Percentiles rank a stretch among this genome's conserved stretches.
Conservation (phyloP, 2,113 vertebrate species). For the Neolamprologus sp. region DNA sequence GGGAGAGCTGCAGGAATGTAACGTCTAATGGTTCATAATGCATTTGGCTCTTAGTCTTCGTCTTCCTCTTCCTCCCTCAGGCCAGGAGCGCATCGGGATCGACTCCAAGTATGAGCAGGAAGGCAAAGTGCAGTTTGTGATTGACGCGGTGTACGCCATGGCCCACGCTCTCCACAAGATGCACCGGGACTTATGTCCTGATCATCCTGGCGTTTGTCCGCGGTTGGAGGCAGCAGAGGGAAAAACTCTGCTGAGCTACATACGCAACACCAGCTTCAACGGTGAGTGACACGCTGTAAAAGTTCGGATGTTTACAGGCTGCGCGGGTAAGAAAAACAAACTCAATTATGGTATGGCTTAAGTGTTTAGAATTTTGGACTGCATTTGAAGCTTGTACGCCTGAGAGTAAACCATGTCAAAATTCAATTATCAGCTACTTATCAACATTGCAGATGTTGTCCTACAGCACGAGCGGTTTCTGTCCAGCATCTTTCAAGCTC, state of each 20-base stretch:
- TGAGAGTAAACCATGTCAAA: background rate
- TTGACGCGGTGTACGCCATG: slow-evolving; percentile 69
- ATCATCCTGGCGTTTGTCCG: slow-evolving; percentile 58
- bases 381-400: background rate
- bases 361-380: background rate
- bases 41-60: background rate
- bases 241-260: slow-evolving; percentile 67
- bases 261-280: slow-evolving; percentile 67
- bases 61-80: slow-evolving; percentile 15
- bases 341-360: background rate
- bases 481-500: background rate
- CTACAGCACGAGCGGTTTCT: background rate
- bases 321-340: background rate
- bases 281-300: slow-evolving; percentile 41
- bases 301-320: background rate
- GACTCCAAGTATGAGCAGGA: slow-evolving; percentile 72
- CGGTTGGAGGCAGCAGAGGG: slow-evolving; percentile 67
- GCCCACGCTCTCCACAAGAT: slow-evolving; percentile 71
- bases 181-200: slow-evolving; percentile 67
- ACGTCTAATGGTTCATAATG: slow-evolving; percentile 2
- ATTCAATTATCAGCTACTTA: background rate
- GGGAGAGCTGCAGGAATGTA: background rate
- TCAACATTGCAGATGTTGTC: background rate
- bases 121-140: slow-evolving; percentile 73
- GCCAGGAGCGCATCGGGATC: slow-evolving; percentile 68